Percentiles rank a stretch among this genome's conserved stretches.
These are phyloP conservation scores for Ascidia mentula DNA, from an alignment of 23 tunicate species.

Conservation along the genomic window DNA sequence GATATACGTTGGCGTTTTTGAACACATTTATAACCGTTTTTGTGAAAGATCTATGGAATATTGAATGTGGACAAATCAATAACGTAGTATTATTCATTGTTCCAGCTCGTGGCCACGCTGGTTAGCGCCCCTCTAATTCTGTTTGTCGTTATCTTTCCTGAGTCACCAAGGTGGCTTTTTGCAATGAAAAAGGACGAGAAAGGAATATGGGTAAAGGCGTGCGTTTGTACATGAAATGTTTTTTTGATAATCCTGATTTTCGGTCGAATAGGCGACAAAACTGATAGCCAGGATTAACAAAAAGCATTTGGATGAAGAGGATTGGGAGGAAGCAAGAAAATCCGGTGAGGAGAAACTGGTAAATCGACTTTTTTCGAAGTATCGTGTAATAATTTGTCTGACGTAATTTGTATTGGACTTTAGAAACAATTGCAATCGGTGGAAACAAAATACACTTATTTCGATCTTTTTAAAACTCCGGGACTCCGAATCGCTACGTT, in stretches of 20 bases:
- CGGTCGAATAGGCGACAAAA: slow-evolving; percentile 18
- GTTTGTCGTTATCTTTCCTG: background rate
- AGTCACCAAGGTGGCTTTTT: slow-evolving; percentile 27
- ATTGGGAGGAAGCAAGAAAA: slow-evolving; percentile 38
- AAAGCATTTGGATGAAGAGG: slow-evolving; percentile 24
- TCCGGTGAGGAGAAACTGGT: slow-evolving; percentile 16
- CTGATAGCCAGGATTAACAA: slow-evolving; percentile 31
- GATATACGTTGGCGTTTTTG: too few species aligned
- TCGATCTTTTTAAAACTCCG: slow-evolving; percentile 44
- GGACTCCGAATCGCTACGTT: slow-evolving; percentile 38
- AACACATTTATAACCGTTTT: too few species aligned
- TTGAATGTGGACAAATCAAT: too few species aligned
- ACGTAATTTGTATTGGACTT: background rate
- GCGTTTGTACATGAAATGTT: too few species aligned
- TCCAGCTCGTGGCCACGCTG: background rate
- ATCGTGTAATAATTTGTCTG: background rate
- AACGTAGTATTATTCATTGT: too few species aligned
- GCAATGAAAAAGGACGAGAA: background rate
- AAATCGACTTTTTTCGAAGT: too few species aligned
- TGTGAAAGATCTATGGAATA: too few species aligned
- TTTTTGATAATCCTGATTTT: too few species aligned
- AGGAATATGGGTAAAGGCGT: too few species aligned
- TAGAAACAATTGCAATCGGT: background rate
- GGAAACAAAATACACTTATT: slow-evolving; percentile 4
- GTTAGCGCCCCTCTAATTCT: background rate